These are phyloP conservation scores for Sinella curviseta DNA, from an alignment of 1,140 invertebrate genomes.

Conservation along the genomic window DNA sequence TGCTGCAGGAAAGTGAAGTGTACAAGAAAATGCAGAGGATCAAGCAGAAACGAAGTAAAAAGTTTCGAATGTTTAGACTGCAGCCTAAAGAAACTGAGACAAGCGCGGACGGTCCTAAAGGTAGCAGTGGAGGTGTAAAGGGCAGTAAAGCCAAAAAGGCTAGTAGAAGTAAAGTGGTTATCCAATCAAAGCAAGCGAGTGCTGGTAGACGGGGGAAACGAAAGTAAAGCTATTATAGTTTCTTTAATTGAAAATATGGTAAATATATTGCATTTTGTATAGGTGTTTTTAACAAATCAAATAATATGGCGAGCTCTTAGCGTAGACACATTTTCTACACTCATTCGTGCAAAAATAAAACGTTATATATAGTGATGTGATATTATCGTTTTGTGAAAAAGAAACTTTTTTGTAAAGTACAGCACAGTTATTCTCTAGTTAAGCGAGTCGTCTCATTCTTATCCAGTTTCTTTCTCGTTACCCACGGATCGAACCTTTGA, in stretches of 20 bases:
- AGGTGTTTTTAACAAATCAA: too few relatives aligned
- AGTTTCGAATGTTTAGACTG: neutral
- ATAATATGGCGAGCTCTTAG: too few relatives aligned
- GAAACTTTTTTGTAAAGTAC: too few relatives aligned
- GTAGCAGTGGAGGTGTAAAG: neutral
- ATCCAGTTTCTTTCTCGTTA: neutral
- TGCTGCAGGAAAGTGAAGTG: constrained; percentile 37
- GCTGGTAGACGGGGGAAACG: neutral
- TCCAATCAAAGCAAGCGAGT: neutral
- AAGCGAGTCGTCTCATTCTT: too few relatives aligned
- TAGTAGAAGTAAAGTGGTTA: constrained; percentile 18
- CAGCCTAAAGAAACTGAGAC: constrained; percentile 5
- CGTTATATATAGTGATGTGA: too few relatives aligned
- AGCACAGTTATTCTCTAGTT: neutral
- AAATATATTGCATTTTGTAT: too few relatives aligned
- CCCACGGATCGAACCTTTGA: neutral
- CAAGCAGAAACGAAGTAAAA: constrained; percentile 41
- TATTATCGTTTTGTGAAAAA: too few relatives aligned
- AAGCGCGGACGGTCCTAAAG: neutral
- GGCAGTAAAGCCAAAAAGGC: too few relatives aligned
- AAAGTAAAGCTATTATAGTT: neutral
- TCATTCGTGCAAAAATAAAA: too few relatives aligned
- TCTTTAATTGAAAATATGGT: neutral
- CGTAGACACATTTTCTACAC: too few relatives aligned
- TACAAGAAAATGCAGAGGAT: constrained; percentile 42